phyloP scores from a whole-genome alignment of 2,113 vertebrate species.

The Capreolus pygargus region DNA sequence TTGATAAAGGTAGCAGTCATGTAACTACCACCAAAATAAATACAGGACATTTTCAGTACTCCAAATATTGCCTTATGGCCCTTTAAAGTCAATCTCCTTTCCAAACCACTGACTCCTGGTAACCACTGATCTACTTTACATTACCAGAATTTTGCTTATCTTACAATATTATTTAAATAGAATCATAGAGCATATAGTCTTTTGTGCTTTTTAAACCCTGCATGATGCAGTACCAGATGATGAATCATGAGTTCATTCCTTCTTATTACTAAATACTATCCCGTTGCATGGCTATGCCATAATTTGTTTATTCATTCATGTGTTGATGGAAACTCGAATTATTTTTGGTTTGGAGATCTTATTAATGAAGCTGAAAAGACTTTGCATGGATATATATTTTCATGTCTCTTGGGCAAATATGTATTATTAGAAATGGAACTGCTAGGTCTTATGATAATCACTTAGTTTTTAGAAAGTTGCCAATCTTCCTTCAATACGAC shows the following conservation, averaged over 20 bases:
- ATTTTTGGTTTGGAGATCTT: not conserved
- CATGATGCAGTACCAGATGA: not conserved
- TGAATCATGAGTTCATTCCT: not conserved
- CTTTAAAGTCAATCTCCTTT: not conserved
- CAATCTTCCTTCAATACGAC: not conserved
- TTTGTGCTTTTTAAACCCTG: not conserved
- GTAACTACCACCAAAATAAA: constrained; percentile 4
- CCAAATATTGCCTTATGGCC: not conserved
- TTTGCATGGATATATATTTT: not conserved
- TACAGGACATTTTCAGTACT: not conserved
- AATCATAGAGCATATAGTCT: not conserved
- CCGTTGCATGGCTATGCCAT: not conserved
- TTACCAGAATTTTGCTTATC: not conserved
- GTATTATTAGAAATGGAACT: not conserved
- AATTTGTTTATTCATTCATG: not conserved
- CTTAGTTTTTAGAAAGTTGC: not conserved
- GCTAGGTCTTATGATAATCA: not conserved
- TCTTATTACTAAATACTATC: not conserved
- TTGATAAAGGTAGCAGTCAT: constrained; percentile 6
- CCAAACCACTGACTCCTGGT: not conserved
- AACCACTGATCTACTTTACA: not conserved
- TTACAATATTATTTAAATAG: not conserved
- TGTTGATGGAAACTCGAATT: not conserved
- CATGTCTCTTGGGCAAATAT: not conserved
- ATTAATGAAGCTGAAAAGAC: not conserved